Conservation (phyloP, 1,140 invertebrate species). For the Magallana ariakensis region DNA sequence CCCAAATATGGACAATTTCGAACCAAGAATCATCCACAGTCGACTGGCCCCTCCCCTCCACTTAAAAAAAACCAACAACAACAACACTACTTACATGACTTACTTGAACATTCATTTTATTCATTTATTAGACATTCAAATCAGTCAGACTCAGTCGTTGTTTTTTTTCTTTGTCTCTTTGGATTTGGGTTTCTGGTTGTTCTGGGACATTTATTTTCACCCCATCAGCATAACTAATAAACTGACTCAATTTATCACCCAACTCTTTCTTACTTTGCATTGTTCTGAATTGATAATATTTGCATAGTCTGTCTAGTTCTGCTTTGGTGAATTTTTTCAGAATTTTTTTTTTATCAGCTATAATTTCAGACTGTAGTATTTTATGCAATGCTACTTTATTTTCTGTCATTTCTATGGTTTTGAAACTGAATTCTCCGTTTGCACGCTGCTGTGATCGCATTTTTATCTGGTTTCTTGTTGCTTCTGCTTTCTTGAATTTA, state of each 20-base stretch:
- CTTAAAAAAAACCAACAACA: too few species aligned
- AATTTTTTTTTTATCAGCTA: constrained; percentile 1
- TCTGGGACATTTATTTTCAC: constrained; percentile 12
- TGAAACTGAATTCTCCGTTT: constrained; percentile 9
- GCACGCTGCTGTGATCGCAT: constrained; percentile 32
- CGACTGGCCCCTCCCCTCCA: too few species aligned
- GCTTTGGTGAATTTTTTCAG: constrained; percentile 33
- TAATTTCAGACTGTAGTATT: constrained; percentile 44
- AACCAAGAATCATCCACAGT: too few species aligned
- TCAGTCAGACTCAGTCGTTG: too few species aligned
- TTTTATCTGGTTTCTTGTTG: constrained; percentile 50
- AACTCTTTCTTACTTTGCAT: constrained; percentile 24
- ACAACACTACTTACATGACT: too few species aligned
- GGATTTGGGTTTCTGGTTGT: constrained; percentile 1
- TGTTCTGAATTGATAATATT: constrained; percentile 19
- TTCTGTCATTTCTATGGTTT: background rate
- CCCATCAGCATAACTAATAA: background rate
- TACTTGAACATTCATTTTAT: too few species aligned
- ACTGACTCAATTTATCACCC: background rate
- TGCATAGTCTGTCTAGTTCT: constrained; percentile 20
- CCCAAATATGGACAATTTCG: too few species aligned
- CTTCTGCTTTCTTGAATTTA: constrained; percentile 44
- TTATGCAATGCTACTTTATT: constrained; percentile 28
- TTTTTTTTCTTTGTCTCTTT: background rate
- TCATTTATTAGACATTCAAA: too few species aligned